A percentile compares a stretch with the other conserved stretches of the same genome.
These are phyloP conservation scores for Clepsis dumicolana DNA, from an alignment of 2,888 invertebrate species.

Conservation along the genomic window DNA sequence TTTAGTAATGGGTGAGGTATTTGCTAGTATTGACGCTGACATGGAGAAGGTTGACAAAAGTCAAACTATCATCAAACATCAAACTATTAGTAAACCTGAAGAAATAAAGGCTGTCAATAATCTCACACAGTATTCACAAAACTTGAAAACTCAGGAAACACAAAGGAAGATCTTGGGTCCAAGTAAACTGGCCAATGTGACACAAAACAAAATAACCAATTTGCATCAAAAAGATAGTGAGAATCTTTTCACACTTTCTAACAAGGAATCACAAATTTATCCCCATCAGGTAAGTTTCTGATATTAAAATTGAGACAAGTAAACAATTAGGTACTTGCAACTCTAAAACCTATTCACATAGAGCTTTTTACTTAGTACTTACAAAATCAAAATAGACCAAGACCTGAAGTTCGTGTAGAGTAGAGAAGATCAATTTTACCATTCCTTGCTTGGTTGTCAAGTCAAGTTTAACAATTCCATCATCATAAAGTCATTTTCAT, in stretches of 20 bases:
- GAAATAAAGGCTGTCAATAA: slow-evolving; percentile 29
- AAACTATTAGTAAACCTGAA: slow-evolving; percentile 11
- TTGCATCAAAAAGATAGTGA: slow-evolving; percentile 66
- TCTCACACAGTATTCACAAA: slow-evolving; percentile 36
- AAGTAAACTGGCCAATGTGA: slow-evolving; percentile 22
- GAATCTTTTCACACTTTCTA: slow-evolving; percentile 71
- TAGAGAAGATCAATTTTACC: too few species aligned
- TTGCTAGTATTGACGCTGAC: slow-evolving; percentile 77
- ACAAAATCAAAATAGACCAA: too few species aligned
- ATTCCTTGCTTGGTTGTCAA: too few species aligned
- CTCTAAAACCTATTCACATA: too few species aligned
- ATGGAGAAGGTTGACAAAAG: slow-evolving; percentile 59
- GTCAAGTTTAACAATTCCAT: not conserved
- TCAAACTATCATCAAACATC: slow-evolving; percentile 48
- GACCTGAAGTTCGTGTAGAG: too few species aligned
- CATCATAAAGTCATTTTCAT: slow-evolving; percentile 22
- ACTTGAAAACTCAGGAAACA: slow-evolving; percentile 46
- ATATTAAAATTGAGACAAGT: not conserved
- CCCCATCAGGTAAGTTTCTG: slow-evolving; percentile 53
- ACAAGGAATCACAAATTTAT: slow-evolving; percentile 56
- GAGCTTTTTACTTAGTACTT: too few species aligned
- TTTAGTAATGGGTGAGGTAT: slow-evolving; percentile 71
- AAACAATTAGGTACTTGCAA: too few species aligned
- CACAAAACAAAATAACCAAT: slow-evolving; percentile 22
- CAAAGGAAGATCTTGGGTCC: slow-evolving; percentile 44